A percentile compares a stretch with the other conserved stretches of the same genome.
These are phyloP conservation scores for Tiaroga cobitis DNA, from an alignment of 2,797 vertebrate species.

Conservation along the genomic window DNA sequence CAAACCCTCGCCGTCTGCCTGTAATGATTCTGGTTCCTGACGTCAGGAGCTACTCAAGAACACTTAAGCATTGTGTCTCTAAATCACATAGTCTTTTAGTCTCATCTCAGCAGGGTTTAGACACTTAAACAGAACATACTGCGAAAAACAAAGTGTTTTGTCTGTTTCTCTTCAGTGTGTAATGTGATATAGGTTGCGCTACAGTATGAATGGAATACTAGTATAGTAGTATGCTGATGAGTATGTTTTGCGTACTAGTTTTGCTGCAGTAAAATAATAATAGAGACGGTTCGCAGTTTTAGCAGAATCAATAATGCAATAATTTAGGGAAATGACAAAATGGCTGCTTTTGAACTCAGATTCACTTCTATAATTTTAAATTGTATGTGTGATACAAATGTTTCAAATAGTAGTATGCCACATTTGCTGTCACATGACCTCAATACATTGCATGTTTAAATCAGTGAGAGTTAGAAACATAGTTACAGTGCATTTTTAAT, in stretches of 20 bases:
- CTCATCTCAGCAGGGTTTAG: not conserved
- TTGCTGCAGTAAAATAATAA: not conserved
- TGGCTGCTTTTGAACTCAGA: not conserved
- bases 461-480: not conserved
- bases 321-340: not conserved
- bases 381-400: not conserved
- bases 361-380: not conserved
- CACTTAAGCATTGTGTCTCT: slow-evolving; percentile 26
- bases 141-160: not conserved
- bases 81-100: slow-evolving; percentile 14
- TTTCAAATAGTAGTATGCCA: not conserved
- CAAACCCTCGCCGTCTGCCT: slow-evolving; percentile 24
- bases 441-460: not conserved
- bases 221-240: not conserved
- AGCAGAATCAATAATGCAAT: not conserved
- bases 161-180: not conserved
- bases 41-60: slow-evolving; percentile 11
- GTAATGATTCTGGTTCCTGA: slow-evolving; percentile 42
- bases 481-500: not conserved
- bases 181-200: not conserved
- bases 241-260: not conserved
- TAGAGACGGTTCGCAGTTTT: not conserved
- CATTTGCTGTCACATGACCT: not conserved
- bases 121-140: not conserved
- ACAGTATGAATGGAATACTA: not conserved